Evolutionary conservation across 2,113 vertebrate genomes (phyloP), one percentile per base, ranked within the genome.

Genomic region (Boulengeromyrus knoepffleri): DNA sequence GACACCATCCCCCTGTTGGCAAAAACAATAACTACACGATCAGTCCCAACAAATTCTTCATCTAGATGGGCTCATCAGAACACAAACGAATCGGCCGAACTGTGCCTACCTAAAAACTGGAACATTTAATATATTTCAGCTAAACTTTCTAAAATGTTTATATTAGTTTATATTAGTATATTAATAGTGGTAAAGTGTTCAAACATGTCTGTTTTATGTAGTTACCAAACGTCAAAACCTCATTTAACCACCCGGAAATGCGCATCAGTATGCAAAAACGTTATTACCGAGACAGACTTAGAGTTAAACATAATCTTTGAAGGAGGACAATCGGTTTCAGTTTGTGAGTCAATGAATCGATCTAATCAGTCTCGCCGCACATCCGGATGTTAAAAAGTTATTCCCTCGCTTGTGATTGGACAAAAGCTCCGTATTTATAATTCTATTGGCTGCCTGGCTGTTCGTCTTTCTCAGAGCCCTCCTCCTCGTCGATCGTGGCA

Each of bases 401-500:
- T 36, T 21, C 24, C n/a, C 47, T 36, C 53, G 45, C 39, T 52
- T 27, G 12, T 89, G 24, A 90, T 90, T 90, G 89, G 89, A 58
- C 31, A 39, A n/a, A 3, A 31, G 13, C 24, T 52, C 27, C 5
- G 5, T 31, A 12, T 6, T 45, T 88, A 17, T 31, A 46, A 58
- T 84, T 15, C 66, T 58, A 88, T 90, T 90, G 86, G 87, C 45
- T 84, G 6, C 0, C 36, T 50, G 10, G 50, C 12, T 88, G 50
- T 83, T 74, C 80, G 6, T 90, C 90, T 24, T 1, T 27, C 19
- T n/a, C 21, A 12, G 46, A 13, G 13, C 85, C 66, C 62, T 15
- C 31, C 45, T 50, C 17, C 36, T 58, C 39, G 36, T 27, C 21
- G 9, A 90, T 88, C 90, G 90, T 90, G 90, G 90, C 90, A 77